Base-by-base conservation (phyloP, 2,797 vertebrate genomes). In the Hippopotamyrus pictus region DNA sequence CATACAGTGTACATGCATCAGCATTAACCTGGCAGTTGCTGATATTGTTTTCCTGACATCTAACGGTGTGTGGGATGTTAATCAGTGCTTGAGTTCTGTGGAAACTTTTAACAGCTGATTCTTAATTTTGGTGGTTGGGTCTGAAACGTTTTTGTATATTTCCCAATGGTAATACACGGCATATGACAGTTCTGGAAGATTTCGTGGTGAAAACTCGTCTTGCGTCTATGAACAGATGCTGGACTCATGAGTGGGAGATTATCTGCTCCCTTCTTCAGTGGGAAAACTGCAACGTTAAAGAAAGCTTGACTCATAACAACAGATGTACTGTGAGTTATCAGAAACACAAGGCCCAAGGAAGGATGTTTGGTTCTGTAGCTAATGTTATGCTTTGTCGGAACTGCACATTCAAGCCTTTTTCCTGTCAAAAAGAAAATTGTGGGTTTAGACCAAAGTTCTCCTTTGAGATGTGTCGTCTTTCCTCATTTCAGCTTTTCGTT, bases 401-500 rank as follows among this genome's bases (percentile, higher is more conserved):
- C 19, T 11, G 37, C 46, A 14, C 53, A 11, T 59, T 59, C 46
- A 12, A 87, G 4, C 53, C 33, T 44, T 87, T 59, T 37, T 87
- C 85, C 25, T n/a, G 85, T 44, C 17, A 59, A 87, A 84, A 51
- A n/a, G 25, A 37, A 87, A 57, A 41, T 59, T 41, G 6, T 7
- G 50, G 17, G 19, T 41, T 44, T 22, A 14, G 86, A 65, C 86
- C 86, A 65, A 41, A 88, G 86, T 86, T 57, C 89, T 88, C 25
- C 76, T 82, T 37, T 41, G n/a, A 46, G 9, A 90, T 17, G 89
- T 92, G 11, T 89, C 88, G 82, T 89, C 76, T 7, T 82, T 73
- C 29, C 62, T 90, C 29, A 89, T 65, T 73, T 53, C 17, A 73
- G 41, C 85, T 82, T 90, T 79, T 84, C 91, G 87, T 90, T 54